Evolutionary conservation across 2,113 vertebrate species (phyloP).

Genomic region (Cnemophilus loriae): DNA sequence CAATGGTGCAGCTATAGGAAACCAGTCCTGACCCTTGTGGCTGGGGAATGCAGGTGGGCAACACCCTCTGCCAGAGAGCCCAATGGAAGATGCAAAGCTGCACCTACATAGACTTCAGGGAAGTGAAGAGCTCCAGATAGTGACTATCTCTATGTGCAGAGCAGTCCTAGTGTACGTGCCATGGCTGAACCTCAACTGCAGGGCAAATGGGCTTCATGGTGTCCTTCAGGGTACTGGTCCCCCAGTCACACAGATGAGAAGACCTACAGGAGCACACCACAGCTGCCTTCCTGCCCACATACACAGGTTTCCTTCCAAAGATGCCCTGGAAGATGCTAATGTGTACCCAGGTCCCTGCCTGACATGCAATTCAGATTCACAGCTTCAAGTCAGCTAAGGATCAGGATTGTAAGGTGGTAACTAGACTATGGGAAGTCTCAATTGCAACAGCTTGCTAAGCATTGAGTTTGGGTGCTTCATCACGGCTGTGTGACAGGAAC

Average conservation of each 20-base stretch:
- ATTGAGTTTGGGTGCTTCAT: not conserved
- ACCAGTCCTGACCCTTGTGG: not conserved
- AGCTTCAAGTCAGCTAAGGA: not conserved
- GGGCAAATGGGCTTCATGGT: not conserved
- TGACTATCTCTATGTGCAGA: not conserved
- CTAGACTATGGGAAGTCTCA: not conserved
- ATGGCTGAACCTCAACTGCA: not conserved
- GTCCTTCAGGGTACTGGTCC: not conserved
- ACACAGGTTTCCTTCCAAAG: not conserved
- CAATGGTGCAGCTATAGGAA: not conserved
- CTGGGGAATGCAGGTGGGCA: not conserved
- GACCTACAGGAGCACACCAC: not conserved
- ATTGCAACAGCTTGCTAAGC: not conserved
- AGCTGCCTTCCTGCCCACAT: not conserved
- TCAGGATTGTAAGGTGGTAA: not conserved
- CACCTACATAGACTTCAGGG: not conserved
- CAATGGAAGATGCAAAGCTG: not conserved
- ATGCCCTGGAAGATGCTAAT: not conserved
- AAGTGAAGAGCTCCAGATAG: not conserved
- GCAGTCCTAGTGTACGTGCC: fast-evolving
- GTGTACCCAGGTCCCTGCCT: not conserved
- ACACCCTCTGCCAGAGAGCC: not conserved
- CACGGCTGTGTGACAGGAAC: not conserved
- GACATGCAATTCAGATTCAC: not conserved
- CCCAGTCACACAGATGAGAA: not conserved